Conservation (phyloP, 2,113 vertebrate genomes). For the Gallinago paraguaiae region DNA sequence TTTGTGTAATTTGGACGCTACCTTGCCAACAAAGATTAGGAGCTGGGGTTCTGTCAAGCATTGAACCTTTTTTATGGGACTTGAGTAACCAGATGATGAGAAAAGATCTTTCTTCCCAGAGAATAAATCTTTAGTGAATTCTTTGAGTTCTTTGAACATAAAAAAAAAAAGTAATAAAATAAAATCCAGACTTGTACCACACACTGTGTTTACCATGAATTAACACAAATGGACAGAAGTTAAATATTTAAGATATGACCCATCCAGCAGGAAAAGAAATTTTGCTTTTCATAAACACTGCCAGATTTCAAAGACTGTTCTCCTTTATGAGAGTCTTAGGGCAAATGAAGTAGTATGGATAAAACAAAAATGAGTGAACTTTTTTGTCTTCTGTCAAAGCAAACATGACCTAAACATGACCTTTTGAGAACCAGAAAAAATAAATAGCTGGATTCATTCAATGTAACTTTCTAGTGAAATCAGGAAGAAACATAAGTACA, state of each 20-base stretch:
- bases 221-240: slow-evolving; percentile 17
- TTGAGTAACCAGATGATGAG: slow-evolving; percentile 28
- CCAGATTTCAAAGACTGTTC: slow-evolving; percentile 38
- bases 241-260: slow-evolving; percentile 48
- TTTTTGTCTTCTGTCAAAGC: slow-evolving; percentile 19
- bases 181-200: not conserved
- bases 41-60: not conserved
- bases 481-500: not conserved
- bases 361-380: not conserved
- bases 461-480: not conserved
- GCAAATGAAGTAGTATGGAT: slow-evolving; percentile 5
- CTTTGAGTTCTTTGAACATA: not conserved
- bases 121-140: slow-evolving; percentile 16
- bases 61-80: not conserved
- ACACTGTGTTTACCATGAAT: slow-evolving; percentile 20
- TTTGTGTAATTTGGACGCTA: not conserved
- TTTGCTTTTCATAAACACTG: slow-evolving; percentile 43
- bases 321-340: not conserved
- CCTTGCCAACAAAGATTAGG: not conserved
- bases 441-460: not conserved
- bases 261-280: slow-evolving; percentile 14
- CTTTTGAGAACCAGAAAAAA: not conserved
- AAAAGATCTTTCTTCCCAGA: slow-evolving; percentile 24
- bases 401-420: not conserved
- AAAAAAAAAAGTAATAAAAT: not conserved